Evolutionary conservation across 1,140 invertebrate species (phyloP), one percentile per base, ranked within the genome.

Genomic region (Atta texana): DNA sequence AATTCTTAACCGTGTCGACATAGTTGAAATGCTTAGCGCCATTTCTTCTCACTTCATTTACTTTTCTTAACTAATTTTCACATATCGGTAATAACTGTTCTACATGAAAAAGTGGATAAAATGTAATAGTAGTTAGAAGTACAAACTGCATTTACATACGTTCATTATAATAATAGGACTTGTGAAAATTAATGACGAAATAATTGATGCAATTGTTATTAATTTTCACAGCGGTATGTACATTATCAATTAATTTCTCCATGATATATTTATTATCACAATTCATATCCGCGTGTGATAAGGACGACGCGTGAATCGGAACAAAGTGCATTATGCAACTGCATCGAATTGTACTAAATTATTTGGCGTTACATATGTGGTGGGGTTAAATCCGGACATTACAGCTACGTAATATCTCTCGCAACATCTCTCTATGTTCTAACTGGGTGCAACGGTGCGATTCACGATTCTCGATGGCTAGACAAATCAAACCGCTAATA

Each of bases 321-420:
- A 84, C 63, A 49, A 84, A 74, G 80, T 61, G 69, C 39, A 84
- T 74, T 74, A 84, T 63, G 39, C 44, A 84, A 84, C 80, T 24
- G 55, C 44, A 75, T 75, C 69, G 80, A 84, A 75, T 63, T 75
- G 80, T 74, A 34, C 80, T 84, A 61, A 84, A 84, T 84, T 84
- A 84, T 84, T 84, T 55, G 39, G 24, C 24, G 55, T 84, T 75
- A 61, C 69, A 75, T 31, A 61, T 75, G 68, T n/a, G 49, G 71
- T 24, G 55, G 24, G 39, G 55, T 84, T 75, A 74, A 75, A 84
- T 61, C 24, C 80, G 69, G 55, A 84, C 80, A 49, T 84, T 75
- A 68, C 44, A 57, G 28, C 69, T n/a, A 66, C 31, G 39, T 84
- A 84, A 84, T 61, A 82, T 74, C 34, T 39, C 34, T 39, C 68